These are phyloP conservation scores for Epizoanthus stellaris DNA, from an alignment of 92 coral and sea anemone genomes.

Conservation along the genomic window DNA sequence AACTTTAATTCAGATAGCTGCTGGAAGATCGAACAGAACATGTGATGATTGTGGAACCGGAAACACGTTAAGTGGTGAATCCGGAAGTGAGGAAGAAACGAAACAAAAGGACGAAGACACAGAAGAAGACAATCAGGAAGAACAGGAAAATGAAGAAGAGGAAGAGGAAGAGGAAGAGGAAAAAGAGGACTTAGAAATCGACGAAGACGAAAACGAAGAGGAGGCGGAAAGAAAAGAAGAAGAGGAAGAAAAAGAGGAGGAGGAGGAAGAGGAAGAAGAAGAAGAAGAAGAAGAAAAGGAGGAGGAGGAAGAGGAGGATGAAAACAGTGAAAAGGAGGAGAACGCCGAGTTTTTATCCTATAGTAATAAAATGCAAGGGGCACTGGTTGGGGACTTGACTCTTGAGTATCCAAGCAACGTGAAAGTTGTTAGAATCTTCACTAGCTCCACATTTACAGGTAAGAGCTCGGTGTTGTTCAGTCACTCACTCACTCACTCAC, in stretches of 20 bases:
- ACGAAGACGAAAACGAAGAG: constrained; percentile 35
- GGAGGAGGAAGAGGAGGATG: constrained; percentile 24
- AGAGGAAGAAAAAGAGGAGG: neutral
- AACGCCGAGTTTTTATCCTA: constrained; percentile 47
- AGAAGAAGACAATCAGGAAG: constrained; percentile 24
- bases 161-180: constrained; percentile 5
- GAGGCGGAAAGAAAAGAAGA: constrained; percentile 12
- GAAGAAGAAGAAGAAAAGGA: constrained; percentile 35
- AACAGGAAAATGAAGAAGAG: constrained; percentile 11
- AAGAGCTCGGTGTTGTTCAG: neutral
- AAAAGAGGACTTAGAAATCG: constrained; percentile 15
- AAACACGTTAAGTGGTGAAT: neutral
- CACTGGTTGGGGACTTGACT: constrained; percentile 82
- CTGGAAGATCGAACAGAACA: neutral
- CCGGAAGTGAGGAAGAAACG: constrained; percentile 13
- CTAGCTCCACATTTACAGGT: constrained; percentile 99
- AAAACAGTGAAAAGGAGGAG: constrained; percentile 33
- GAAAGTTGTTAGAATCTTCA: constrained; percentile 91
- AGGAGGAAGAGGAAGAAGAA: constrained; percentile 27
- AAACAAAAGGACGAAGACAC: constrained; percentile 29
- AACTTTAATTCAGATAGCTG: neutral
- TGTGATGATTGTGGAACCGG: neutral
- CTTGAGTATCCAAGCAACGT: constrained; percentile 85
- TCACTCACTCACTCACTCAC: neutral
- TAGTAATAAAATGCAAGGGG: constrained; percentile 68